Evolutionary conservation across 2,888 invertebrate species (phyloP), one percentile per base, ranked within the genome.

Genomic region (Agriopis leucophaearia): DNA sequence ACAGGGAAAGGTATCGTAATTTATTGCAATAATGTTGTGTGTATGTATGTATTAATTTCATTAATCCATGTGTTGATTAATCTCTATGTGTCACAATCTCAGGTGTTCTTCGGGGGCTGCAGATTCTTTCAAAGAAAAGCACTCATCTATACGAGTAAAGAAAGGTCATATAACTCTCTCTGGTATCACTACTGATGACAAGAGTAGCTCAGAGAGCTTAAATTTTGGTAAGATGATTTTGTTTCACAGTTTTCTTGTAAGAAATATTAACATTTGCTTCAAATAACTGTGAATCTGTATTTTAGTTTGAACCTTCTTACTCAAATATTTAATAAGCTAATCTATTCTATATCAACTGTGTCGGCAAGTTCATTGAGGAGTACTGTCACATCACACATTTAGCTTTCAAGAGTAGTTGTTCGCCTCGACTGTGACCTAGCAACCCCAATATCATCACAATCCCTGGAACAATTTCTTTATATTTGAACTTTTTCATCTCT

Each of bases 191-290:
- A 91, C 94, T 79, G 95, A 95, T 84, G 95, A 95, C 75, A 95
- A 96, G 79, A 97, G 97, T 89, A 98, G 97, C 85, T 96, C 95
- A 73, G 97, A 98, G 90, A 97, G 97, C 85, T 94, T 97, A 74
- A 96, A 95, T 72, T 95, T 96, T 83, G 92, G 94, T 94, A 88
- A 85, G 73, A 64, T 47, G 40, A 61, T 36, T 15, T 57, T 55
- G 50, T 10, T 48, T 42, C 15, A 38, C 36, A 38, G 15, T 54
- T 54, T n/a, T 38, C 12, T 16, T 15, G 13, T 54, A 40, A 12
- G 12, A 15, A 40, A 40, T 10, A 40, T 40, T 54, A 54, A 54
- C 16, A 40, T 16, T 40, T 6, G 52, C 16, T 40, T 16, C 40
- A 51, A 35, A 35, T 35, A 51, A 35, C 50, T 51, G n/a, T n/a